Percentiles rank a stretch among this genome's conserved stretches.
Conservation (phyloP, 37 sponge, comb jelly and placozoan species). For the Chondrilla cf. caribensis region DNA sequence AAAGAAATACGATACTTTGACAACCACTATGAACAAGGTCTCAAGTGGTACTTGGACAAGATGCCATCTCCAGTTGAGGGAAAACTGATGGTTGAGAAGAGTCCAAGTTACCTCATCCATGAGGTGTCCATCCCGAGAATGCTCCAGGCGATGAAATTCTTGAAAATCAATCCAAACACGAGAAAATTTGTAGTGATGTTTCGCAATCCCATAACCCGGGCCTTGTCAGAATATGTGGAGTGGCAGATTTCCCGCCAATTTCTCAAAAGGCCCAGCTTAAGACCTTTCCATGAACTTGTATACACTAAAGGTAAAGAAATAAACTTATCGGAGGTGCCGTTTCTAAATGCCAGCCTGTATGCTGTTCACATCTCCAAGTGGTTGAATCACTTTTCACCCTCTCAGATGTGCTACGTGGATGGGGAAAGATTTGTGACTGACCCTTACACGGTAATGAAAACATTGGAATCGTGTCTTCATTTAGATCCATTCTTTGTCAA, state of each 20-base stretch:
- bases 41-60: constrained; percentile 47
- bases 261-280: not conserved
- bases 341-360: constrained; percentile 68
- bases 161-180: constrained; percentile 1
- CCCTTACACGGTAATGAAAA: constrained; percentile 50
- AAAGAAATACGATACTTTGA: constrained; percentile 70
- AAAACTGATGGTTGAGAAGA: constrained; percentile 61
- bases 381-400: constrained; percentile 48
- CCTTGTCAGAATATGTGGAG: constrained; percentile 86
- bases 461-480: constrained; percentile 66
- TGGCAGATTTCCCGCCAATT: constrained; percentile 39
- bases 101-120: constrained; percentile 71
- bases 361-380: constrained; percentile 54
- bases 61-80: constrained; percentile 38
- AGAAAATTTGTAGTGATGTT: constrained; percentile 72
- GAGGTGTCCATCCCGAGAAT: constrained; percentile 34
- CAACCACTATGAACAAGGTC: constrained; percentile 38
- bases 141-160: not conserved
- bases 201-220: constrained; percentile 73
- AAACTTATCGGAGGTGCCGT: not conserved
- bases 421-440: constrained; percentile 65
- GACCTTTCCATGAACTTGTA: constrained; percentile 54
- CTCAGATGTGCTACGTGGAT: constrained; percentile 77
- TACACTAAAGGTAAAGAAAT: constrained; percentile 19
- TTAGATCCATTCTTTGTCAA: constrained; percentile 33